These are phyloP conservation scores for Mythimna loreyi DNA, from an alignment of 2,888 invertebrate genomes.

Conservation along the genomic window DNA sequence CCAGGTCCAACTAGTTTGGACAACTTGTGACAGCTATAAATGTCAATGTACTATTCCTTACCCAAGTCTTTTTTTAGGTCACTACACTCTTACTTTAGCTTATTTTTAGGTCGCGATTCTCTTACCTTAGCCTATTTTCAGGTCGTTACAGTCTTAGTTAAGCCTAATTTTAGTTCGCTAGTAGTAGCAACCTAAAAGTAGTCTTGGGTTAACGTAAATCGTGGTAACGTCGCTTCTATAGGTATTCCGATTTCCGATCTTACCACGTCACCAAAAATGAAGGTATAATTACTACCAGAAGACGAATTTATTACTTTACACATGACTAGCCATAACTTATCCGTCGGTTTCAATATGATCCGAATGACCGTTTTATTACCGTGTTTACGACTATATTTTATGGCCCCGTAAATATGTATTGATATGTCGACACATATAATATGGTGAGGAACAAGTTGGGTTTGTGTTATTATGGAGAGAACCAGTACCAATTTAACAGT, in stretches of 20 bases:
- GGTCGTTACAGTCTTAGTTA: too few species aligned
- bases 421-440: slow-evolving; percentile 52
- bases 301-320: slow-evolving; percentile 54
- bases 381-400: slow-evolving; percentile 70
- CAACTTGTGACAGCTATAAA: not conserved
- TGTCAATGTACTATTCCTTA: not conserved
- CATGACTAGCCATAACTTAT: slow-evolving; percentile 52
- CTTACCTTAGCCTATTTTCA: too few species aligned
- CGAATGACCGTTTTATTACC: slow-evolving; percentile 66
- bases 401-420: slow-evolving; percentile 66
- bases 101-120: too few species aligned
- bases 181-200: too few species aligned
- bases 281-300: slow-evolving; percentile 25
- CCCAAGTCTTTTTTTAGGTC: too few species aligned
- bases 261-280: slow-evolving; percentile 26
- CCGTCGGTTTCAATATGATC: slow-evolving; percentile 57
- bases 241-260: not conserved
- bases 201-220: too few species aligned
- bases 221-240: too few species aligned
- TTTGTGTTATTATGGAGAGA: not conserved
- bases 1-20: not conserved
- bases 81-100: not conserved
- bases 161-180: too few species aligned
- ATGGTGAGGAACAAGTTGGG: slow-evolving; percentile 12
- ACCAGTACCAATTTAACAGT: not conserved